Conservation (phyloP, 1,140 invertebrate species). For the Chrysopa pallens region DNA sequence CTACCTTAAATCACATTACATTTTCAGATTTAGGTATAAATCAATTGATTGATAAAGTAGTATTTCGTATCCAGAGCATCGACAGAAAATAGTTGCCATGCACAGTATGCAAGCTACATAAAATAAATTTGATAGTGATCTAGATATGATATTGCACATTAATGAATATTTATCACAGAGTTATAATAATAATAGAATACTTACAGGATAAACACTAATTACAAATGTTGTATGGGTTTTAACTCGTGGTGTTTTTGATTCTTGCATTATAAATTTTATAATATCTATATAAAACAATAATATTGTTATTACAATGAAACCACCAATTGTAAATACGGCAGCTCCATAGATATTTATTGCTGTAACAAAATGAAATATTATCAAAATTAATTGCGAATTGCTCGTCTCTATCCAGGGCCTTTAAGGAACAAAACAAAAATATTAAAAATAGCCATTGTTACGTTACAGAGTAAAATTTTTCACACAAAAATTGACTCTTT, state of each 20-base stretch:
- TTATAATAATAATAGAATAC: slow-evolving; percentile 9
- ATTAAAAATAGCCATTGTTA: too few relatives aligned
- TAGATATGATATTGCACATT: background rate
- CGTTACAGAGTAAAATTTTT: too few relatives aligned
- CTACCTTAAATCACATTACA: too few relatives aligned
- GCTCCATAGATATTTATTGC: slow-evolving; percentile 33
- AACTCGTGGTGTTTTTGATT: slow-evolving; percentile 23
- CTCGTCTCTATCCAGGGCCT: too few relatives aligned
- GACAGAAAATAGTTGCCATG: too few relatives aligned
- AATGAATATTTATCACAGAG: background rate
- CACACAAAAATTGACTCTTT: too few relatives aligned
- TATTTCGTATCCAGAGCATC: too few relatives aligned
- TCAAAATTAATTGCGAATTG: too few relatives aligned
- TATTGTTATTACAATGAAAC: slow-evolving; percentile 24
- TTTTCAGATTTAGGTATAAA: too few relatives aligned
- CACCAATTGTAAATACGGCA: slow-evolving; percentile 28
- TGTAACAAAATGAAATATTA: slow-evolving; percentile 18
- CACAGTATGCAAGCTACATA: too few relatives aligned
- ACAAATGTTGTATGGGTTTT: slow-evolving; percentile 34
- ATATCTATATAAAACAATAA: slow-evolving; percentile 30
- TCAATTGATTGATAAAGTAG: too few relatives aligned
- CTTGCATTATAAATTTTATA: slow-evolving; percentile 27
- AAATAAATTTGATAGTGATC: background rate
- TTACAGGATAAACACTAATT: slow-evolving; percentile 40
- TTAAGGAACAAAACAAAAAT: too few relatives aligned